Evolutionary conservation across 1,140 invertebrate species (phyloP).

Genomic region (Saccostrea echinata): DNA sequence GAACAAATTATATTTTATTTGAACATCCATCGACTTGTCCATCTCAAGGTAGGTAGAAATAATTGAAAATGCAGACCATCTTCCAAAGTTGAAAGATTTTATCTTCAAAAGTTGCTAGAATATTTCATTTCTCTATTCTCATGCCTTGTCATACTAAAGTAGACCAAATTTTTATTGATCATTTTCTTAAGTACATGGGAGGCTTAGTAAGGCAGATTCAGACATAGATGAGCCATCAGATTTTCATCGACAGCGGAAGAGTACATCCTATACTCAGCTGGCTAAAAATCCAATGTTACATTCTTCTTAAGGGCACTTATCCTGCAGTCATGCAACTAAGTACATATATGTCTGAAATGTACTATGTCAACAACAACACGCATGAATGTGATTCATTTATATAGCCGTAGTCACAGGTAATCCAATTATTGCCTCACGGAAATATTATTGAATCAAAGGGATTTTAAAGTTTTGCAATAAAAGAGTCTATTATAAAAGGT

Average conservation of each 20-base stretch:
- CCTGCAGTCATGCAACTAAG: slow-evolving; percentile 19
- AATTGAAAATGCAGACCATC: no score
- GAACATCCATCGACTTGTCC: no score
- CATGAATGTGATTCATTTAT: slow-evolving; percentile 33
- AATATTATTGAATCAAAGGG: neutral
- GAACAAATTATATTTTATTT: no score
- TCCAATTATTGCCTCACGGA: slow-evolving; percentile 4
- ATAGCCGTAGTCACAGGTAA: slow-evolving; percentile 6
- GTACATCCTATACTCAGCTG: neutral
- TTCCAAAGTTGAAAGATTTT: no score
- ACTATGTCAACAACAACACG: slow-evolving; percentile 28
- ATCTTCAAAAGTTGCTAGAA: no score
- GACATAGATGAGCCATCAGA: neutral
- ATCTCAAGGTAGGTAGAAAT: no score
- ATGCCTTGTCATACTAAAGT: neutral
- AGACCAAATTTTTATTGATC: no score
- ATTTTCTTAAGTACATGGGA: neutral
- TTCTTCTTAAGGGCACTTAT: slow-evolving; percentile 19
- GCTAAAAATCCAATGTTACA: slow-evolving; percentile 33
- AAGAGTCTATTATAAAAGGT: neutral
- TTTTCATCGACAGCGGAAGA: slow-evolving; percentile 22
- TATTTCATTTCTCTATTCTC: neutral
- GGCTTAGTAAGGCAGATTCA: neutral
- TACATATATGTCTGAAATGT: slow-evolving; percentile 11
- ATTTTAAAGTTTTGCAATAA: slow-evolving; percentile 23